Evolutionary conservation across 2,888 invertebrate genomes (phyloP).

Genomic region (Spodoptera picta): DNA sequence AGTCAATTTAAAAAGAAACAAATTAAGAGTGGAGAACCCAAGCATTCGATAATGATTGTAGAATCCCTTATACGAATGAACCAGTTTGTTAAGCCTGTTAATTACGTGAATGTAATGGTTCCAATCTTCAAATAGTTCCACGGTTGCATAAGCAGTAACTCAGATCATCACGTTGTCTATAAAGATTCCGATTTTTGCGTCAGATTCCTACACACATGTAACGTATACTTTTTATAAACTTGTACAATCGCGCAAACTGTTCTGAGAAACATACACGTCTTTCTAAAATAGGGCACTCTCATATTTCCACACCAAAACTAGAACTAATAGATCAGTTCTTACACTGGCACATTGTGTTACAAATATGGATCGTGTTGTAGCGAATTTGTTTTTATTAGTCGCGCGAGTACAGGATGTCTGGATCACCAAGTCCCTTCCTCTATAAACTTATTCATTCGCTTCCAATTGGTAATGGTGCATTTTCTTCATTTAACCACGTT

Average conservation of each 20-base stretch:
- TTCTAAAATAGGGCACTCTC: constrained; percentile 55
- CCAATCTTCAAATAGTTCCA: constrained; percentile 40
- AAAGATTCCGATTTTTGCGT: constrained; percentile 47
- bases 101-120: constrained; percentile 32
- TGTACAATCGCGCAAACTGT: constrained; percentile 42
- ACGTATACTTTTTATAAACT: constrained; percentile 55
- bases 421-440: constrained; percentile 67
- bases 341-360: constrained; percentile 59
- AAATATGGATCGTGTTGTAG: constrained; percentile 54
- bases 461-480: constrained; percentile 45
- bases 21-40: constrained; percentile 8
- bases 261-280: constrained; percentile 49
- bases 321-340: constrained; percentile 57
- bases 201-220: constrained; percentile 50
- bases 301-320: constrained; percentile 59
- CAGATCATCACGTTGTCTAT: constrained; percentile 39
- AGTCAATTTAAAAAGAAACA: constrained; percentile 1
- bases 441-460: constrained; percentile 63
- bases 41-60: constrained; percentile 28
- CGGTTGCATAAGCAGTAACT: constrained; percentile 34
- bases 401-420: constrained; percentile 70
- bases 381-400: constrained; percentile 57
- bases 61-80: constrained; percentile 17
- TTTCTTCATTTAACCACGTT: constrained; percentile 37
- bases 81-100: constrained; percentile 15